Evolutionary conservation across 1,140 invertebrate species (phyloP).

Genomic region (Tetragonula clypearis): DNA sequence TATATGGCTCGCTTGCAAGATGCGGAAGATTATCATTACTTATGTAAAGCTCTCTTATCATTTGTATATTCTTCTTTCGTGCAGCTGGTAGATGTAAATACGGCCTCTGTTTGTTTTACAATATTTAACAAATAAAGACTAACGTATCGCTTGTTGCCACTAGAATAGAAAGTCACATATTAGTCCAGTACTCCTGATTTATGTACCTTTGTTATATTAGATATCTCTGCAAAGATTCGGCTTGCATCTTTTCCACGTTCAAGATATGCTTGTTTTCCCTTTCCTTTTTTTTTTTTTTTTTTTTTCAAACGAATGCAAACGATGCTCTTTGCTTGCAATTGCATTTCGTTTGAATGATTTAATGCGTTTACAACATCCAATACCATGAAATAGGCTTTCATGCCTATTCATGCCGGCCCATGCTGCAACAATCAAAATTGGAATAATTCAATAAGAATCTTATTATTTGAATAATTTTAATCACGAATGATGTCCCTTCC

Average conservation of each 20-base stretch:
- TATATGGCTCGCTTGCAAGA: not conserved
- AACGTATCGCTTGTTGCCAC: not conserved
- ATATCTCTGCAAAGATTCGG: not conserved
- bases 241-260: not conserved
- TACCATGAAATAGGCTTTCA: too few relatives aligned
- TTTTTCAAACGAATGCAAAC: not conserved
- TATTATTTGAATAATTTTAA: too few relatives aligned
- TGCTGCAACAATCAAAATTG: too few relatives aligned
- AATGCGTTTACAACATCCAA: too few relatives aligned
- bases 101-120: not conserved
- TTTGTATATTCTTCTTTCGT: not conserved
- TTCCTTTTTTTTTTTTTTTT: not conserved
- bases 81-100: not conserved
- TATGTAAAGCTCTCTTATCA: conserved; percentile 10
- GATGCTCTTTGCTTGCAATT: not conserved
- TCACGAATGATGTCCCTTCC: too few relatives aligned
- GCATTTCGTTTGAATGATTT: too few relatives aligned
- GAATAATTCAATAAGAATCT: too few relatives aligned
- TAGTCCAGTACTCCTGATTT: not conserved
- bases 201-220: not conserved
- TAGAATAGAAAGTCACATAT: not conserved
- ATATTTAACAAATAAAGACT: conserved; percentile 17
- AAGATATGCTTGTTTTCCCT: not conserved
- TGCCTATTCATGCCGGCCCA: too few relatives aligned
- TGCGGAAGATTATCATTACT: not conserved